phyloP scores from a whole-genome alignment of 2,888 invertebrate species.

The Tenodera sinensis region DNA sequence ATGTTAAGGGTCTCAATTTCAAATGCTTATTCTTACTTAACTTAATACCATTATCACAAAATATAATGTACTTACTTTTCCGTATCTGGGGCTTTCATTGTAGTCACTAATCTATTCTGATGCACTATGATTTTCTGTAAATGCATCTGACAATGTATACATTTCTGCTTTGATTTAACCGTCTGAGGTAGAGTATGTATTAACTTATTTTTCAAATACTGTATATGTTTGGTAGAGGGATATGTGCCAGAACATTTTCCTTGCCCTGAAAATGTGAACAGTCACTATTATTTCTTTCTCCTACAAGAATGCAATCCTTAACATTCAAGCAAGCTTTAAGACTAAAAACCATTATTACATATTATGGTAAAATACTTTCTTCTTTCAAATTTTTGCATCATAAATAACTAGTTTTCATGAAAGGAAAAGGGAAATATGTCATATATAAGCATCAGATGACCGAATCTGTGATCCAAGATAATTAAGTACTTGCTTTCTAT shows the following conservation, averaged over 20 bases:
- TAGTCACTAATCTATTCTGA: slow-evolving; percentile 58
- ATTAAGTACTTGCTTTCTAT: no score
- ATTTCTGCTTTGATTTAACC: slow-evolving; percentile 43
- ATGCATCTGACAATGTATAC: slow-evolving; percentile 53
- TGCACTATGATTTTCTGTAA: slow-evolving; percentile 56
- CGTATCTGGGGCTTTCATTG: background rate
- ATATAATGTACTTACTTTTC: background rate
- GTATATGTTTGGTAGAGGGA: slow-evolving; percentile 19
- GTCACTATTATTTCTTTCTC: background rate
- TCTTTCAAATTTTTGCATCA: no score
- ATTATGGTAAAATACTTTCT: no score
- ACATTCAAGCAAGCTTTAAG: background rate
- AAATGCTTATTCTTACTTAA: no score
- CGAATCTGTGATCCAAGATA: no score
- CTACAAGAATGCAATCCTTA: background rate
- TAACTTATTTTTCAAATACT: slow-evolving; percentile 20
- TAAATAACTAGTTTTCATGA: no score
- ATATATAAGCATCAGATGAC: no score
- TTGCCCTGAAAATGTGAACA: background rate
- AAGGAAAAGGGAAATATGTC: no score
- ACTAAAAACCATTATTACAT: no score
- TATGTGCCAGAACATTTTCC: background rate
- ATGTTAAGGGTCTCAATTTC: no score
- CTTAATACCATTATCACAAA: no score
- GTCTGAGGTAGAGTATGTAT: slow-evolving; percentile 21